A percentile compares a stretch with the other conserved stretches of the same genome.
phyloP scores from a whole-genome alignment of 2,113 vertebrate genomes.

The Chascanopsetta lugubris region DNA sequence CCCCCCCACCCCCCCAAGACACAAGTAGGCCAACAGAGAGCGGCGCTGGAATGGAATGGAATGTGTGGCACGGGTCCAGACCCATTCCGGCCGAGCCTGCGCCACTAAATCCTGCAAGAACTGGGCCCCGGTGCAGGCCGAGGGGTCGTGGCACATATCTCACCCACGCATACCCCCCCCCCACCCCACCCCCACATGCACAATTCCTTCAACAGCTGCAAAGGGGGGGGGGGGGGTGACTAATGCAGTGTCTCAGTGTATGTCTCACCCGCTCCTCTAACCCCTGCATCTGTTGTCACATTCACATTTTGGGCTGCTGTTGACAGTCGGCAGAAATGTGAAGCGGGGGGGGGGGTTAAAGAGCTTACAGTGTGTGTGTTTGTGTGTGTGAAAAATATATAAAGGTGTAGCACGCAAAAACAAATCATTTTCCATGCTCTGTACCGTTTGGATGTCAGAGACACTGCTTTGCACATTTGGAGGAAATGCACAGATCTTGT shows the following conservation, averaged over 20 bases:
- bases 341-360: too few relatives aligned
- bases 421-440: too few relatives aligned
- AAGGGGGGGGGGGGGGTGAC: neutral
- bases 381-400: too few relatives aligned
- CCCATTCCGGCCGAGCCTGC: slow-evolving; percentile 45
- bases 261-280: neutral
- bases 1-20: neutral
- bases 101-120: slow-evolving; percentile 40
- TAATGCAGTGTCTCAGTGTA: neutral
- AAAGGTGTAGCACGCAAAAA: too few relatives aligned
- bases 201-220: slow-evolving; percentile 70
- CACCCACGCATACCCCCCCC: neutral
- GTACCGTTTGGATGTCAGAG: too few relatives aligned
- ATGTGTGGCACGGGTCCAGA: slow-evolving; percentile 60
- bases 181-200: slow-evolving; percentile 19
- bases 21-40: slow-evolving; percentile 67
- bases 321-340: neutral
- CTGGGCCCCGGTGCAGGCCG: slow-evolving; percentile 8
- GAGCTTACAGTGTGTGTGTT: too few relatives aligned
- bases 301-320: neutral
- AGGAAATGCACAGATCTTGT: too few relatives aligned
- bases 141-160: slow-evolving; percentile 14
- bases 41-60: slow-evolving; percentile 43
- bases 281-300: neutral
- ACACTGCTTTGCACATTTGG: too few relatives aligned